phyloP scores from a whole-genome alignment of 2,888 invertebrate species.

The Heliconius ismenius region DNA sequence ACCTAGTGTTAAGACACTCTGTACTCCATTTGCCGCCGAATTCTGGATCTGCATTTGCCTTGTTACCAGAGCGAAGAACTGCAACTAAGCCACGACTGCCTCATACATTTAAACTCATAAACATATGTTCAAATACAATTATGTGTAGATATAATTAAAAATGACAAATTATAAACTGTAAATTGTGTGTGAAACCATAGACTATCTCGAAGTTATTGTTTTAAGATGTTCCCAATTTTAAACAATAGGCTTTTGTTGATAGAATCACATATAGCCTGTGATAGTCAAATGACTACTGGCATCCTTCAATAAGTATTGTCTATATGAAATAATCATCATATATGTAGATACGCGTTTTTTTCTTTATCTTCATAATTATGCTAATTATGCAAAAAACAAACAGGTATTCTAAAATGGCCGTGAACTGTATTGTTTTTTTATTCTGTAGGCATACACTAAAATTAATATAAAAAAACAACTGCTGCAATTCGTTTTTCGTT shows the following conservation, averaged over 20 bases:
- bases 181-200: background rate
- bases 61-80: no score
- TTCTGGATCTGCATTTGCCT: no score
- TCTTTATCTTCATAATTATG: background rate
- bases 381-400: slow-evolving; percentile 7
- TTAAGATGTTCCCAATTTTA: slow-evolving; percentile 27
- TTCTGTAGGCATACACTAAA: background rate
- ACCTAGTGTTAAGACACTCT: no score
- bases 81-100: no score
- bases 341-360: background rate
- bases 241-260: slow-evolving; percentile 37
- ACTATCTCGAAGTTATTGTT: slow-evolving; percentile 13
- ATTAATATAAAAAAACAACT: background rate
- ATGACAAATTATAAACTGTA: background rate
- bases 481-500: no score
- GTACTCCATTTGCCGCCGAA: no score
- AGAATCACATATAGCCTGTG: slow-evolving; percentile 26
- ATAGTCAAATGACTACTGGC: slow-evolving; percentile 30
- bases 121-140: no score
- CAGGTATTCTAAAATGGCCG: background rate
- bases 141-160: no score
- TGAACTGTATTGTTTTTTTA: background rate
- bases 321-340: background rate
- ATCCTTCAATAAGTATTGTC: slow-evolving; percentile 33
- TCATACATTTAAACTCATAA: no score